Conservation (phyloP, 2,888 invertebrate genomes). For the Abrostola tripartita region DNA sequence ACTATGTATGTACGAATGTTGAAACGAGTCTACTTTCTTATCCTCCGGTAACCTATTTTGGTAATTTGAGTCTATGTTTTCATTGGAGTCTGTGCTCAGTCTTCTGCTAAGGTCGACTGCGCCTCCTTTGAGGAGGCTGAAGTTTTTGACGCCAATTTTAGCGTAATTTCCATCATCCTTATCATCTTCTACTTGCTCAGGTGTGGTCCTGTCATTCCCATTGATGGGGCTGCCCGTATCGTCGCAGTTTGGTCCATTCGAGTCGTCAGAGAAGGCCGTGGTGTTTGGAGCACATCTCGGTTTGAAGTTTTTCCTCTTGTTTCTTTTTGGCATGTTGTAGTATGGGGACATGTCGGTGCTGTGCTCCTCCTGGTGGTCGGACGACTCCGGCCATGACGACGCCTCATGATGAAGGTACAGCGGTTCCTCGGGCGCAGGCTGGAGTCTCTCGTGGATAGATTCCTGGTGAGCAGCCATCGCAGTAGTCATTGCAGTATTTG, state of each 20-base stretch:
- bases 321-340: constrained; percentile 89
- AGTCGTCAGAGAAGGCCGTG: constrained; percentile 84
- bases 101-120: constrained; percentile 86
- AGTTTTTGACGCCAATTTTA: constrained; percentile 86
- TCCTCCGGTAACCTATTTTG: constrained; percentile 82
- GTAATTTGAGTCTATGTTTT: constrained; percentile 85
- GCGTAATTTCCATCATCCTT: constrained; percentile 72
- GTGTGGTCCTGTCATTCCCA: constrained; percentile 79
- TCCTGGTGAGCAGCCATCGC: constrained; percentile 88
- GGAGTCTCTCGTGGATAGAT: constrained; percentile 86
- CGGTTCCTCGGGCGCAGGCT: constrained; percentile 81
- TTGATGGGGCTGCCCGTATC: constrained; percentile 76
- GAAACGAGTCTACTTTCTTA: constrained; percentile 82
- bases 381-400: constrained; percentile 84
- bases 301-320: constrained; percentile 93
- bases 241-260: constrained; percentile 77
- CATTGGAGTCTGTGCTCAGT: constrained; percentile 86
- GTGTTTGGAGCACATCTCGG: constrained; percentile 91
- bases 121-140: constrained; percentile 82
- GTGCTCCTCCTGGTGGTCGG: constrained; percentile 79
- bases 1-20: constrained; percentile 86
- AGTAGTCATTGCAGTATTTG: constrained; percentile 87
- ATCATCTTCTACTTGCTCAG: constrained; percentile 70
- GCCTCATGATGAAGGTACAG: constrained; percentile 85
- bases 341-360: constrained; percentile 80